Conservation (phyloP, 2,113 vertebrate genomes). For the Phaethon lepturus region DNA sequence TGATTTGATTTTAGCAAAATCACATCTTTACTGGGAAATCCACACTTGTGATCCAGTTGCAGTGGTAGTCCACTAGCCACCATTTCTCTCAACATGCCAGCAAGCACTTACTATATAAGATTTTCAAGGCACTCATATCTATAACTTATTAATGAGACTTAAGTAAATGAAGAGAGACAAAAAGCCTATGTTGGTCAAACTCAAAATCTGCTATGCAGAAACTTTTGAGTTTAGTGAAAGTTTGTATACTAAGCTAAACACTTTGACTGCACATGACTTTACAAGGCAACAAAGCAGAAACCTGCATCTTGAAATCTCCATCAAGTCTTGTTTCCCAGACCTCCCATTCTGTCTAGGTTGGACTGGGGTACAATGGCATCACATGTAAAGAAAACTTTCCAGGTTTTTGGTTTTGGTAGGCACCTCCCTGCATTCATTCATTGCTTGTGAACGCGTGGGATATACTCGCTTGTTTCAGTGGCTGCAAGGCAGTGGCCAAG, state of each 20-base stretch:
- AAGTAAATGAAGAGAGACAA: neutral
- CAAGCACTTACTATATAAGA: neutral
- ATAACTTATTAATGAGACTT: neutral
- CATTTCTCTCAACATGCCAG: neutral
- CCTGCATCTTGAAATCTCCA: neutral
- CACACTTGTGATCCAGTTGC: neutral
- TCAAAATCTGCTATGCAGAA: neutral
- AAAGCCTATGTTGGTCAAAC: neutral
- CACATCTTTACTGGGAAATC: neutral
- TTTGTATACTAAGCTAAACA: neutral
- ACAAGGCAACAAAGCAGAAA: neutral
- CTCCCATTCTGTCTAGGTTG: neutral
- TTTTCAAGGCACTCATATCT: neutral
- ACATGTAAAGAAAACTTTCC: neutral
- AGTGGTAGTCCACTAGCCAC: neutral
- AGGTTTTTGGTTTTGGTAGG: neutral
- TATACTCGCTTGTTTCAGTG: neutral
- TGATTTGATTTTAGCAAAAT: neutral
- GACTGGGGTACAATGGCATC: neutral
- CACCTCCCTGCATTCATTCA: neutral
- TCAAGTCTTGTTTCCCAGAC: neutral
- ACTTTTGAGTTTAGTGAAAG: neutral
- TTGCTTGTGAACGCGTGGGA: rapidly evolving
- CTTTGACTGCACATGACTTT: neutral
- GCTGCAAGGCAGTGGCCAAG: neutral